A percentile compares a stretch with the other conserved stretches of the same genome.
Conservation (phyloP, 2,113 vertebrate species). For the Pheucticus melanocephalus region DNA sequence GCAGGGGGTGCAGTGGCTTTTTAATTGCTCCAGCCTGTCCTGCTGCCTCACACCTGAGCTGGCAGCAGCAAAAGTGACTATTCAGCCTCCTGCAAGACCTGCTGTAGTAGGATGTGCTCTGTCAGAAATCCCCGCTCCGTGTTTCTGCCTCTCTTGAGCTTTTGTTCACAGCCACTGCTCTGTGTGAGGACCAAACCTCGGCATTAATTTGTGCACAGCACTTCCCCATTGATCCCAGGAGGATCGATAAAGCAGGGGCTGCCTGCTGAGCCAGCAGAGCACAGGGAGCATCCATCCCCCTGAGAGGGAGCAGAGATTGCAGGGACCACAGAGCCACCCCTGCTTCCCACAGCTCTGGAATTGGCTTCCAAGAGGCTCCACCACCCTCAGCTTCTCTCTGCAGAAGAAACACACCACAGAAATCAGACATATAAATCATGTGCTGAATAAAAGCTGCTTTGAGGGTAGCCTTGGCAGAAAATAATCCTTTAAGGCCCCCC, state of each 20-base stretch:
- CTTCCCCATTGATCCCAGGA: not conserved
- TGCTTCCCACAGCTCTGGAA: not conserved
- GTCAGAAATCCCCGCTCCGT: not conserved
- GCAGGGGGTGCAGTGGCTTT: not conserved
- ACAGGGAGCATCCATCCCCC: not conserved
- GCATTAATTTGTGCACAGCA: not conserved
- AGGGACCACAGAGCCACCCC: not conserved
- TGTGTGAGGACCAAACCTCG: not conserved
- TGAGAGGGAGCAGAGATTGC: not conserved
- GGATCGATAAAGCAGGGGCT: not conserved
- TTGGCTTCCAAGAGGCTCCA: not conserved
- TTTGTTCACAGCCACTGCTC: not conserved
- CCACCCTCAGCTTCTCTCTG: not conserved
- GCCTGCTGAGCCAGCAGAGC: fast-evolving
- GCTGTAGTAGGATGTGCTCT: not conserved
- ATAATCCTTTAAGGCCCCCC: not conserved
- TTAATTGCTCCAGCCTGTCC: not conserved
- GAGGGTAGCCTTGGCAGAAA: not conserved
- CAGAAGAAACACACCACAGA: fast-evolving
- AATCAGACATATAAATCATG: not conserved
- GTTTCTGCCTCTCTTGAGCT: fast-evolving
- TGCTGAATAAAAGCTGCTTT: not conserved
- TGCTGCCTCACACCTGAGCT: not conserved
- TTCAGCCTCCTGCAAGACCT: not conserved
- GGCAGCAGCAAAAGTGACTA: not conserved